These are phyloP conservation scores for Apistogramma diplotaenia DNA, from an alignment of 2,113 vertebrate species.

Conservation along the genomic window DNA sequence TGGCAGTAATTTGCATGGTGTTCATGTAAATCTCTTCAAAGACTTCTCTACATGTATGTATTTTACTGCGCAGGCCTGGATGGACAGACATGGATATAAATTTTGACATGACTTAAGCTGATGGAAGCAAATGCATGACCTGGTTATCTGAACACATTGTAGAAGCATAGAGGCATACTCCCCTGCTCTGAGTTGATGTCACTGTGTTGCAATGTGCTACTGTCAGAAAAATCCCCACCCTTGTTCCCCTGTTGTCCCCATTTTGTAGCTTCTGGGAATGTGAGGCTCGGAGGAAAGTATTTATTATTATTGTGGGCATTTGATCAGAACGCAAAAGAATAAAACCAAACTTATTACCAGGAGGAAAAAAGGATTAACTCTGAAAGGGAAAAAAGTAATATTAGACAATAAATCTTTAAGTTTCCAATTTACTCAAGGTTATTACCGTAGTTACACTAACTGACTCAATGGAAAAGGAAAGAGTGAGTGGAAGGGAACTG, in stretches of 20 bases:
- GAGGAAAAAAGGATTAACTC: neutral
- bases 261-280: neutral
- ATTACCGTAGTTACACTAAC: neutral
- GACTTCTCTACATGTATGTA: no score
- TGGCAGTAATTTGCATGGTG: no score
- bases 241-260: neutral
- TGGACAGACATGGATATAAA: no score
- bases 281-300: neutral
- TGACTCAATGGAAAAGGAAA: neutral
- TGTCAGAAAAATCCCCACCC: neutral
- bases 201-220: neutral
- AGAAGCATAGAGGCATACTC: neutral
- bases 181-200: neutral
- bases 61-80: no score
- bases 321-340: neutral
- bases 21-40: no score
- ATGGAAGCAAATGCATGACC: neutral
- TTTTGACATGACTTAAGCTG: neutral
- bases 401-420: neutral
- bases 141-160: neutral
- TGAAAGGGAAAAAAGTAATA: neutral
- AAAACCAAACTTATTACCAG: neutral
- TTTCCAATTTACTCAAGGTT: neutral
- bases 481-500: neutral
- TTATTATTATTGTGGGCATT: neutral